These are phyloP conservation scores for Eupithecia tripunctaria DNA, from an alignment of 2,888 invertebrate species.

Conservation along the genomic window DNA sequence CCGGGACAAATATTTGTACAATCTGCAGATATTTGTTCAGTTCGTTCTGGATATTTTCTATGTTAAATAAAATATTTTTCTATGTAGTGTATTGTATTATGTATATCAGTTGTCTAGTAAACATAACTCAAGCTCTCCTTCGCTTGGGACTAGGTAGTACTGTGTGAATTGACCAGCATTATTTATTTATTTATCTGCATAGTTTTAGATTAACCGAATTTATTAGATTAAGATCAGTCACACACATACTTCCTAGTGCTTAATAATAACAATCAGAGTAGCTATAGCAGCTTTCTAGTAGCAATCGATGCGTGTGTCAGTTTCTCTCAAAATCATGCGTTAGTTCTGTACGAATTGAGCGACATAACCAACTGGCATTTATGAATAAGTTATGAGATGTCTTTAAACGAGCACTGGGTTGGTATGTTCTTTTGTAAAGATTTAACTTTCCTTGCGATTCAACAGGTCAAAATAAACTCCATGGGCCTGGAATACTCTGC, in stretches of 20 bases:
- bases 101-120: no score
- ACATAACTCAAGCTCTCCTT: no score
- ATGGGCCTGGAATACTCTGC: slow-evolving; percentile 96
- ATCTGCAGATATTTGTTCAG: no score
- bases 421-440: background rate
- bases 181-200: no score
- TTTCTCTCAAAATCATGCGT: background rate
- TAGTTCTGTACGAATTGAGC: background rate
- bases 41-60: no score
- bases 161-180: no score
- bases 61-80: no score
- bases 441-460: slow-evolving; percentile 37
- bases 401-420: background rate
- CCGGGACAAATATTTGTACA: no score
- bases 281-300: background rate
- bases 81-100: no score
- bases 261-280: background rate
- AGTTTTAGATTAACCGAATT: no score
- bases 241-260: background rate
- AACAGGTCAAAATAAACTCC: slow-evolving; percentile 93
- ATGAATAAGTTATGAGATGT: background rate
- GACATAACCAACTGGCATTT: background rate
- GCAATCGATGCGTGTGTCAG: background rate
- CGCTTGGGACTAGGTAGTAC: no score
- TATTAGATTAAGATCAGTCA: background rate